Evolutionary conservation across 2,113 vertebrate species (phyloP).

Genomic region (Dasyprocta punctata): DNA sequence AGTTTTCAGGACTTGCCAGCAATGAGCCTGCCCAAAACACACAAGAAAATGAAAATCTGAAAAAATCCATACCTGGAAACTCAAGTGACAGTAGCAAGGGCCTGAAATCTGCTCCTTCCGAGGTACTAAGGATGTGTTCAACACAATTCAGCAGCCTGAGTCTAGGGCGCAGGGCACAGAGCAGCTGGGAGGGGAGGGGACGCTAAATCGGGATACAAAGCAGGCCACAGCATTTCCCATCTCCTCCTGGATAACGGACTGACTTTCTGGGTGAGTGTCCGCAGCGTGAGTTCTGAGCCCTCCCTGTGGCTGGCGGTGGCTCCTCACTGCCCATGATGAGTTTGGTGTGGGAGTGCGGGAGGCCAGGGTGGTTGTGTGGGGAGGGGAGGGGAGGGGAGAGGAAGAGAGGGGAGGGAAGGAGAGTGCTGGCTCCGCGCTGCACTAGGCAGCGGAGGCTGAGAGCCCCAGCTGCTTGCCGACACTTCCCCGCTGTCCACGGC

Average conservation of each 20-base stretch:
- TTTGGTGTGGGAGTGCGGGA: background rate
- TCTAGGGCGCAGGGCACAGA: background rate
- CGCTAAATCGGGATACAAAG: background rate
- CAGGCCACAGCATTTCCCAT: background rate
- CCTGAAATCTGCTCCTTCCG: background rate
- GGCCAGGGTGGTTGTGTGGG: background rate
- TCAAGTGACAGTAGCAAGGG: background rate
- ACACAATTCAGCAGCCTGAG: background rate
- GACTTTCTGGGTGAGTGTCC: background rate
- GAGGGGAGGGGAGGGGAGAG: too few species aligned
- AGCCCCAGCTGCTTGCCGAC: background rate
- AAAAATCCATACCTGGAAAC: conserved; percentile 40
- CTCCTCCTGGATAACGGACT: background rate
- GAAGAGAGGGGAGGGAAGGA: background rate
- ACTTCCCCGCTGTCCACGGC: background rate
- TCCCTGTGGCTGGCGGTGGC: background rate
- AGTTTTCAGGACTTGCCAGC: background rate
- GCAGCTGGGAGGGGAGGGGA: background rate
- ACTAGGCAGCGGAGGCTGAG: background rate
- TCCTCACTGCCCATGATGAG: background rate
- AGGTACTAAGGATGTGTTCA: background rate
- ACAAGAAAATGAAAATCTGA: background rate
- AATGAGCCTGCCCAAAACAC: background rate
- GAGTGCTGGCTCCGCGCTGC: background rate
- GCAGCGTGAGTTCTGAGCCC: background rate